Evolutionary conservation across 2,888 invertebrate genomes (phyloP), one percentile per base, ranked within the genome.

Genomic region (Automeris io): DNA sequence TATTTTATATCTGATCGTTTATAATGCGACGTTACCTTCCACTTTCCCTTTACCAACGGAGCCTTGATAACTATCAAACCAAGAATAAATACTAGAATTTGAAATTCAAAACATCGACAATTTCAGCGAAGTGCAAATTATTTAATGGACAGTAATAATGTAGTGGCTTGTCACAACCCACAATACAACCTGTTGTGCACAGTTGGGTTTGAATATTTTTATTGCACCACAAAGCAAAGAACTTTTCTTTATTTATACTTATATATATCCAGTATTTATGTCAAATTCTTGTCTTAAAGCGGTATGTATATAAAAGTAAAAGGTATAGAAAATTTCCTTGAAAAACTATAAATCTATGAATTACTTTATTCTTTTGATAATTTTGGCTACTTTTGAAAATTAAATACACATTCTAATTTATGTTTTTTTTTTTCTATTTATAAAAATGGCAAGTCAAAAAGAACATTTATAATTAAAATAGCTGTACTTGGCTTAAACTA

Each of bases 51-150:
- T 33, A 49, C 46, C 47, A 25, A 42, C 49, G 42, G 51, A 45
- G 45, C 48, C 45, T 43, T 60, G 72, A 74, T 77, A 73, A 61
- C 60, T 57, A 77, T 77, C 74, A 43, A 47, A 56, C 36, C 49
- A 49, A 52, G 62, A 59, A 70, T 72, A 71, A 72, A 72, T 67
- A 70, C 58, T 53, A 47, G 57, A 57, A 75, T 76, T 79, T 70
- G 64, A 73, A 75, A 69, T 77, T 71, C 70, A 66, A 71, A 75
- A 66, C 68, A 63, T 62, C 60, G 52, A 49, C 57, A 52, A 43
- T 52, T 58, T 61, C 51, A 54, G 48, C 36, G 47, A 46, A 45
- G 50, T 50, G 61, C 54, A 61, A 66, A 68, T 63, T 63, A 61
- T 60, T 51, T 45, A 49, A 44, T 44, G 43, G 47, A 16, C 32